phyloP scores from a whole-genome alignment of 2,888 invertebrate species.

The Mimas tiliae region DNA sequence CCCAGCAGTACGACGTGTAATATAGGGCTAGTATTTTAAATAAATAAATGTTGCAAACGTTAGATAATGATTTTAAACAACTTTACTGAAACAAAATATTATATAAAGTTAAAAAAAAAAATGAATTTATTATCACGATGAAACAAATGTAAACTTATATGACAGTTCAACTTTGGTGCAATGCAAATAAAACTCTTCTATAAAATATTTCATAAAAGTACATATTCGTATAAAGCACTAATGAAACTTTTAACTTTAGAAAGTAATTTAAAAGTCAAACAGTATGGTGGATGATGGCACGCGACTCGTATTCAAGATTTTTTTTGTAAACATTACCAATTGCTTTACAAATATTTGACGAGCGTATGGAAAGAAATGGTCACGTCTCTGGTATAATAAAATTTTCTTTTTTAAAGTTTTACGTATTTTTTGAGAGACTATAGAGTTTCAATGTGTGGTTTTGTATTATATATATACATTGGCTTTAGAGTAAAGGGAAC shows the following conservation, averaged over 20 bases:
- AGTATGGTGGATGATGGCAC: constrained; percentile 47
- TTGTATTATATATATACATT: neutral
- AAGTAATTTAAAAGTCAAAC: constrained; percentile 54
- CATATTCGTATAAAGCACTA: constrained; percentile 40
- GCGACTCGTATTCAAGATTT: constrained; percentile 48
- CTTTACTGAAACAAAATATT: too few relatives aligned
- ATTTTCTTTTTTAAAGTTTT: constrained; percentile 8
- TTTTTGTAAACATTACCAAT: constrained; percentile 52
- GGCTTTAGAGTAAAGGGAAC: neutral
- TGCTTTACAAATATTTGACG: constrained; percentile 54
- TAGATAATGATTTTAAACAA: too few relatives aligned
- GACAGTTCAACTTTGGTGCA: constrained; percentile 17
- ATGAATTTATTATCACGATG: too few relatives aligned
- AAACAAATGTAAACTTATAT: neutral
- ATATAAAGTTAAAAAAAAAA: too few relatives aligned
- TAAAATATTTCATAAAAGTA: constrained; percentile 30
- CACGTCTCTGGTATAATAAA: constrained; percentile 35
- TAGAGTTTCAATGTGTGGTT: constrained; percentile 7
- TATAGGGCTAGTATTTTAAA: too few relatives aligned
- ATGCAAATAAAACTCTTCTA: constrained; percentile 18
- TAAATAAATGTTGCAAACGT: too few relatives aligned
- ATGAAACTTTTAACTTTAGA: constrained; percentile 38
- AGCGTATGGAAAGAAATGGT: constrained; percentile 45
- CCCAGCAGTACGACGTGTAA: too few relatives aligned
- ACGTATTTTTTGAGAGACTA: neutral